Percentiles rank a stretch among this genome's conserved stretches.
Conservation (phyloP, 2,888 invertebrate genomes). For the Phortica okadai region DNA sequence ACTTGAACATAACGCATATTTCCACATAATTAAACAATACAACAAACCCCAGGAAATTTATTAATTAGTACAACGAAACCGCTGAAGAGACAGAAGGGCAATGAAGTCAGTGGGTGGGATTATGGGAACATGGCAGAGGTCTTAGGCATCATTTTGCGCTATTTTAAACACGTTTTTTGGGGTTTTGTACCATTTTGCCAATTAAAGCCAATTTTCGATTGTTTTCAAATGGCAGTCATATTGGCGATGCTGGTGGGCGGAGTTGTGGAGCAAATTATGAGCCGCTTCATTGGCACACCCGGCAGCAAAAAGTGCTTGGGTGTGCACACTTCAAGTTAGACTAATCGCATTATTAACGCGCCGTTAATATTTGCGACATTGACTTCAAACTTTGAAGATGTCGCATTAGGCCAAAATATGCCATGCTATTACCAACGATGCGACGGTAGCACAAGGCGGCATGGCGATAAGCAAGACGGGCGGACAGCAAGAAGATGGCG, state of each 20-base stretch:
- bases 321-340: constrained; percentile 45
- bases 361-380: constrained; percentile 63
- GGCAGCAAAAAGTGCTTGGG: constrained; percentile 4
- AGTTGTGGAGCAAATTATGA: neutral
- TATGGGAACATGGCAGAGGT: neutral
- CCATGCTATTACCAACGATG: neutral
- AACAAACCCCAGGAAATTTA: constrained; percentile 53
- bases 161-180: constrained; percentile 19
- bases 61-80: constrained; percentile 50
- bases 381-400: constrained; percentile 56
- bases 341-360: constrained; percentile 67
- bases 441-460: neutral
- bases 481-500: neutral
- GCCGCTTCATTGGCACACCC: neutral
- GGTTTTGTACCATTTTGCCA: constrained; percentile 49
- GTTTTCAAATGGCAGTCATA: constrained; percentile 41
- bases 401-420: constrained; percentile 17
- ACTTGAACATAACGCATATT: constrained; percentile 30
- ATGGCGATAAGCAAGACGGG: neutral
- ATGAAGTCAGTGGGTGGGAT: neutral
- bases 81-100: neutral
- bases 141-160: neutral
- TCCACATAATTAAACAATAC: constrained; percentile 38
- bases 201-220: constrained; percentile 62
- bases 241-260: constrained; percentile 20